phyloP scores from a whole-genome alignment of 2,888 invertebrate species.

The Drosophila stalkeri region DNA sequence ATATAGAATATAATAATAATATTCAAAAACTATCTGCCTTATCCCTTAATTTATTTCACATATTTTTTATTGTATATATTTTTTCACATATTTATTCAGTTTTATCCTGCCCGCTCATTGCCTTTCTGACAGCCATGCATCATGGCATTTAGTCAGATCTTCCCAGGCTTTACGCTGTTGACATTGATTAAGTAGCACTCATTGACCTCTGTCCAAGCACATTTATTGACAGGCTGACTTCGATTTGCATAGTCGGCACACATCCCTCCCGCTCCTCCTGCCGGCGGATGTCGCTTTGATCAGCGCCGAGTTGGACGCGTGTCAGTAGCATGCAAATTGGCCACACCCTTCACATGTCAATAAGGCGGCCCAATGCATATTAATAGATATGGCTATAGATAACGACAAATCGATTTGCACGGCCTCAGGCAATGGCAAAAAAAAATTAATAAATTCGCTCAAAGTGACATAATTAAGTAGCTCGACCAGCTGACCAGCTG shows the following conservation, averaged over 20 bases:
- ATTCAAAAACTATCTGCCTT: background rate
- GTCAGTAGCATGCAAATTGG: constrained; percentile 73
- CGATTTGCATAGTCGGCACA: constrained; percentile 60
- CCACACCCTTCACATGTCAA: constrained; percentile 63
- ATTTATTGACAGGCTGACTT: constrained; percentile 59
- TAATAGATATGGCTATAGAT: constrained; percentile 52
- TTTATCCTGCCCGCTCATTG: background rate
- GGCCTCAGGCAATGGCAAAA: constrained; percentile 9
- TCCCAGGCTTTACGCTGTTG: constrained; percentile 57
- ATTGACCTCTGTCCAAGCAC: constrained; percentile 77
- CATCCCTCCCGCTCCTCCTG: background rate
- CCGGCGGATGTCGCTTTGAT: constrained; percentile 36
- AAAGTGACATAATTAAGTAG: constrained; percentile 74
- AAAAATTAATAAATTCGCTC: constrained; percentile 66
- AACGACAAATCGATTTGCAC: constrained; percentile 73
- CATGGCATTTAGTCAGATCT: constrained; percentile 28
- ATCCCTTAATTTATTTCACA: background rate
- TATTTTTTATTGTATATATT: background rate
- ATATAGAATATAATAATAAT: too few relatives aligned
- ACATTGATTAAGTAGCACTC: constrained; percentile 72
- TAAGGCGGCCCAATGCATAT: constrained; percentile 40
- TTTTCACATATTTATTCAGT: background rate
- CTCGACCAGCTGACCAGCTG: constrained; percentile 44
- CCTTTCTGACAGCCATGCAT: constrained; percentile 27
- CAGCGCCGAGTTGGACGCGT: constrained; percentile 54